These are phyloP conservation scores for Dermochelys coriacea DNA, from an alignment of 2,797 vertebrate genomes.

Conservation along the genomic window DNA sequence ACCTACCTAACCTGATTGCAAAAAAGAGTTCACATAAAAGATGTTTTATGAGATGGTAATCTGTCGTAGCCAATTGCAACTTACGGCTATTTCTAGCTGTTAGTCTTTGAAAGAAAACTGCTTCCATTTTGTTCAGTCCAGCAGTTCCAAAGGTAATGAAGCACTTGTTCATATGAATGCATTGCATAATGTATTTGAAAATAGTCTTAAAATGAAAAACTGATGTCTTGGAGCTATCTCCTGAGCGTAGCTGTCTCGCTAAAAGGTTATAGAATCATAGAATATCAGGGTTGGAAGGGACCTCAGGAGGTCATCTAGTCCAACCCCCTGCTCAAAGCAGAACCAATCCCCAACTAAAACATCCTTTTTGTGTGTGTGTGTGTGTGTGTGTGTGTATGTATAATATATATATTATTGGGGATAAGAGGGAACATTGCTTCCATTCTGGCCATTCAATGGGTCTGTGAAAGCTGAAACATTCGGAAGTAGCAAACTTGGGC, in stretches of 20 bases:
- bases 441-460: neutral
- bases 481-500: neutral
- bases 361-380: no score
- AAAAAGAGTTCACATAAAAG: conserved; percentile 66
- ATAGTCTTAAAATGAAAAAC: neutral
- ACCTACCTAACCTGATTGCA: conserved; percentile 56
- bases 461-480: neutral
- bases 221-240: neutral
- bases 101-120: neutral
- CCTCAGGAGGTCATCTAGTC: no score
- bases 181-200: fast-evolving
- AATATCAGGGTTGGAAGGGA: no score
- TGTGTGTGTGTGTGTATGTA: no score
- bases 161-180: neutral
- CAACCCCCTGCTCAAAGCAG: no score
- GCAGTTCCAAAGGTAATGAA: neutral
- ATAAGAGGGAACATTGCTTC: fast-evolving
- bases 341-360: no score
- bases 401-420: neutral
- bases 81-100: neutral
- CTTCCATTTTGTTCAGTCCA: neutral
- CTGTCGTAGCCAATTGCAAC: conserved; percentile 39
- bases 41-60: conserved; percentile 62
- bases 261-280: neutral
- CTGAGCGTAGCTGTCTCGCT: neutral